These are phyloP conservation scores for Hucho hucho DNA, from an alignment of 2,113 vertebrate species.

Conservation along the genomic window DNA sequence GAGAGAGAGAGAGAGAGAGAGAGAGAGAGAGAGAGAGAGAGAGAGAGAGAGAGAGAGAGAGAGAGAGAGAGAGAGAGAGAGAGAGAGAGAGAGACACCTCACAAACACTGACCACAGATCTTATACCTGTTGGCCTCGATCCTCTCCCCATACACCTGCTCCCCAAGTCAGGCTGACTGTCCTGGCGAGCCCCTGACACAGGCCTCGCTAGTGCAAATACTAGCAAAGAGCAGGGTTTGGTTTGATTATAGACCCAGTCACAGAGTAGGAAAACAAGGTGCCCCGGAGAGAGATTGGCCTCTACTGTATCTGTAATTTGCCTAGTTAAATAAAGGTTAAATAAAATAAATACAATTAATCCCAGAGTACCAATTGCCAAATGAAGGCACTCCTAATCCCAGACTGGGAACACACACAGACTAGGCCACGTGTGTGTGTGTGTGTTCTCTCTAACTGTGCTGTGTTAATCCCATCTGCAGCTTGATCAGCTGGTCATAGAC, in stretches of 20 bases:
- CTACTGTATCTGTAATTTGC: not conserved
- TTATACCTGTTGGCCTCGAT: not conserved
- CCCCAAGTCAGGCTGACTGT: slow-evolving; percentile 3
- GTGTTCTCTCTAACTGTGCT: slow-evolving; percentile 1
- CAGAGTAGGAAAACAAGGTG: no score
- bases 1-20: no score
- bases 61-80: not conserved
- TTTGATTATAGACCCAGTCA: no score
- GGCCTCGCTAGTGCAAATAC: slow-evolving; percentile 6
- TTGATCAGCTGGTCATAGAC: slow-evolving; percentile 95
- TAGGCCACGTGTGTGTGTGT: not conserved
- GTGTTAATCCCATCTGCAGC: slow-evolving; percentile 65
- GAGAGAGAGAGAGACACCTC: not conserved
- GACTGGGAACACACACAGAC: slow-evolving; percentile 4
- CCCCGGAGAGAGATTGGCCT: not conserved
- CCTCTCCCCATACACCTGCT: slow-evolving; percentile 2
- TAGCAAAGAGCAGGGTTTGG: no score
- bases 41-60: no score
- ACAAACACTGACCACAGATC: not conserved
- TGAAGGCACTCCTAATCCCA: not conserved
- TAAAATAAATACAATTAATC: not conserved
- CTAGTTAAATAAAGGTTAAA: no score
- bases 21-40: no score
- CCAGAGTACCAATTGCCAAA: not conserved
- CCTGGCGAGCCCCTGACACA: not conserved